phyloP scores from a whole-genome alignment of 2,888 invertebrate species.

The Resseliella maxima region DNA sequence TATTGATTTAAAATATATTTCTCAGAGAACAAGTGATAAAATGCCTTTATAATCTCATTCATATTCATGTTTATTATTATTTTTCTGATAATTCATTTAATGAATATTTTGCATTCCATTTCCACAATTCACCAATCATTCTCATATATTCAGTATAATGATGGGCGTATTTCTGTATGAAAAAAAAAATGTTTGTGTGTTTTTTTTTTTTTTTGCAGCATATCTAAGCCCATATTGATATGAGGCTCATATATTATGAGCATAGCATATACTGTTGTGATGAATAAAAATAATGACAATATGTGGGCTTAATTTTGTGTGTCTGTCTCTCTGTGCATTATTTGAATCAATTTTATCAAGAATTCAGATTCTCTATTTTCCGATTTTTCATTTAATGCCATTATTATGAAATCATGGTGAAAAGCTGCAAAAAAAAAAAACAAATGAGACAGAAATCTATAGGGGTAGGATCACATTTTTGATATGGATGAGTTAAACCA shows the following conservation, averaged over 20 bases:
- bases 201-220: not conserved
- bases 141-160: too few species aligned
- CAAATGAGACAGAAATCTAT: not conserved
- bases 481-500: too few species aligned
- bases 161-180: not conserved
- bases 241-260: not conserved
- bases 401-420: not conserved
- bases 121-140: not conserved
- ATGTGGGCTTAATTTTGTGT: too few species aligned
- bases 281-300: conserved; percentile 22
- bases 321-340: too few species aligned
- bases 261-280: not conserved
- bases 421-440: not conserved
- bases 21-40: too few species aligned
- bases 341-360: not conserved
- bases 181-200: not conserved
- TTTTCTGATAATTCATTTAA: too few species aligned
- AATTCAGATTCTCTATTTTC: not conserved
- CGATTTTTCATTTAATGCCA: conserved; percentile 11
- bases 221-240: not conserved
- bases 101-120: too few species aligned
- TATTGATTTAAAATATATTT: too few species aligned
- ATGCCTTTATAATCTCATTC: too few species aligned
- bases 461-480: too few species aligned
- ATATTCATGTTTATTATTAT: too few species aligned